Evolutionary conservation across 2,888 invertebrate genomes (phyloP).

Genomic region (Xylota segnis): DNA sequence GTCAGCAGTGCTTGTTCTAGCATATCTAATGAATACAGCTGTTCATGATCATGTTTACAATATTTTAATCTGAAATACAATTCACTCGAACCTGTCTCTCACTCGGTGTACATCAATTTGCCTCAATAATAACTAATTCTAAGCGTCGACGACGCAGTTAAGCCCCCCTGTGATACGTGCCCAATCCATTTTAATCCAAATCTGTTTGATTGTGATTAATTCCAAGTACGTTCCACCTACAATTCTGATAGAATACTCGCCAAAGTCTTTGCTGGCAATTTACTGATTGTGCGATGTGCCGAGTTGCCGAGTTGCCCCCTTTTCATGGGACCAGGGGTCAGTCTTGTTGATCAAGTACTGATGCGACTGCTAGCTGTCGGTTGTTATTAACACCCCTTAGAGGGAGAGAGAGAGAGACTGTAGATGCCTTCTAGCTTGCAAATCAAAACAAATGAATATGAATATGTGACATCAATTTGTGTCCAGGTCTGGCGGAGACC

Average conservation of each 20-base stretch:
- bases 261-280: constrained; percentile 14
- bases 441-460: constrained; percentile 12
- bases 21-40: not conserved
- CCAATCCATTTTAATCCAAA: constrained; percentile 25
- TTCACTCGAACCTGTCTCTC: not conserved
- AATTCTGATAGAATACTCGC: constrained; percentile 27
- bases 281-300: constrained; percentile 25
- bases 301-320: constrained; percentile 10
- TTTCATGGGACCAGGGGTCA: constrained; percentile 7
- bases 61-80: constrained; percentile 10
- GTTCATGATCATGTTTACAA: constrained; percentile 3
- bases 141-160: constrained; percentile 17
- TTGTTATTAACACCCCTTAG: constrained; percentile 3
- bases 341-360: constrained; percentile 10
- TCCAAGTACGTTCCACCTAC: constrained; percentile 38
- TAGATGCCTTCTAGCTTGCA: not conserved
- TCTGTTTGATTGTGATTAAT: constrained; percentile 28
- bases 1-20: not conserved
- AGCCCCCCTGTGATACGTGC: constrained; percentile 21
- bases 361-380: not conserved
- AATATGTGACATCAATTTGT: constrained; percentile 9
- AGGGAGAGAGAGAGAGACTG: not conserved
- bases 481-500: not conserved
- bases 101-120: not conserved
- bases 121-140: not conserved